These are phyloP conservation scores for Amblyjoppa proteus DNA, from an alignment of 2,888 invertebrate genomes.

Conservation along the genomic window DNA sequence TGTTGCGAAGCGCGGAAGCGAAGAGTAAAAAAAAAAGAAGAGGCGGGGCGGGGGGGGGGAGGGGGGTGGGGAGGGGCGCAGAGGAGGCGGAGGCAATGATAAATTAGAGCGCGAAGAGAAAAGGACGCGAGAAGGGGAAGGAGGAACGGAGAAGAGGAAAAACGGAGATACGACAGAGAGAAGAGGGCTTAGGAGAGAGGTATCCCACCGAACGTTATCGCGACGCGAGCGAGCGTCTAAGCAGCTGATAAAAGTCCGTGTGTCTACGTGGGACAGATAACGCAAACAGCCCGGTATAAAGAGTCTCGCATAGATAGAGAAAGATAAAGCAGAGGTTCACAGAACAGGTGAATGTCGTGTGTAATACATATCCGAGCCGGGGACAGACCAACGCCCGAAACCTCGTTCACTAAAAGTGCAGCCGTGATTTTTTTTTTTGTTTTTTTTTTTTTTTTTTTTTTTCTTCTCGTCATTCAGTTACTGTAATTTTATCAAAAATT, in stretches of 20 bases:
- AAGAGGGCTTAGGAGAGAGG: conserved; percentile 62
- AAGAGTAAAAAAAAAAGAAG: conserved; percentile 15
- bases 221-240: conserved; percentile 80
- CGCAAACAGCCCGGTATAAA: conserved; percentile 81
- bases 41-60: conserved; percentile 1
- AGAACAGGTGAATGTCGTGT: conserved; percentile 81
- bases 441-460: conserved; percentile 36
- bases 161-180: conserved; percentile 51
- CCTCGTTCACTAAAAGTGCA: conserved; percentile 67
- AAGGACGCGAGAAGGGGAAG: conserved; percentile 36
- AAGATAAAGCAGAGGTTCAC: conserved; percentile 83
- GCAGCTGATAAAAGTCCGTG: conserved; percentile 84
- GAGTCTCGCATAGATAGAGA: conserved; percentile 82
- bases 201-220: conserved; percentile 58
- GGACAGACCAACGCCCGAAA: conserved; percentile 82
- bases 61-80: conserved; percentile 9
- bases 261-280: conserved; percentile 82
- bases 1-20: conserved; percentile 36
- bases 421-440: conserved; percentile 48
- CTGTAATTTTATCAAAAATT: conserved; percentile 16
- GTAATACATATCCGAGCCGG: conserved; percentile 63
- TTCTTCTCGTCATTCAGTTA: conserved; percentile 41
- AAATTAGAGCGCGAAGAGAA: conserved; percentile 59
- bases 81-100: conserved; percentile 41
- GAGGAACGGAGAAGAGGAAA: conserved; percentile 45